Percentiles rank a stretch among this genome's conserved stretches.
Conservation (phyloP, 2,797 vertebrate species). For the Hapalemur alaotrensis region DNA sequence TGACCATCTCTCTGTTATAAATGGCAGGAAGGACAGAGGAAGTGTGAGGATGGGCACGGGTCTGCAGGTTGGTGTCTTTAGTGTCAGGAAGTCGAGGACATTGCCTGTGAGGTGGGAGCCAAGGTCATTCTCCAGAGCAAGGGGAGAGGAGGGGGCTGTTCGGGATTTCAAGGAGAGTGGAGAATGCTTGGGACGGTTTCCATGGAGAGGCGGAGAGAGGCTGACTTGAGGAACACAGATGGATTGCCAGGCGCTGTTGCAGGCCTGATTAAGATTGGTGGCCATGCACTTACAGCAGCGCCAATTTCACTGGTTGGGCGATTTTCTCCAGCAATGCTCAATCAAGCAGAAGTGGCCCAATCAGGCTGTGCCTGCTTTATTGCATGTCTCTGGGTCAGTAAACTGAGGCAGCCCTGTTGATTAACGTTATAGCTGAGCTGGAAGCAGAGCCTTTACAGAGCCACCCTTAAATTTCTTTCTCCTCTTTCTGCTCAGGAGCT, state of each 20-base stretch:
- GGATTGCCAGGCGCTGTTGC: background rate
- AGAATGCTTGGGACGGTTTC: background rate
- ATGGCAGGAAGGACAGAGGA: background rate
- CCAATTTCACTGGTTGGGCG: background rate
- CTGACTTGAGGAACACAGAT: conserved; percentile 29
- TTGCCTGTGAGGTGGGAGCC: background rate
- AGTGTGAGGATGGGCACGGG: background rate
- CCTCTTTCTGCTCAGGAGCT: background rate
- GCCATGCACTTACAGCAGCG: background rate
- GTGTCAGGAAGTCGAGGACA: background rate
- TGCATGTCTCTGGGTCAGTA: background rate
- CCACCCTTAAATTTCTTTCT: background rate
- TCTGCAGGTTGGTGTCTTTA: background rate
- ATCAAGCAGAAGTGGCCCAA: conserved; percentile 7
- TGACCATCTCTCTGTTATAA: background rate
- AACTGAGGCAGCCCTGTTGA: conserved; percentile 43
- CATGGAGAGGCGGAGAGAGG: background rate
- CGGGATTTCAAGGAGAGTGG: background rate
- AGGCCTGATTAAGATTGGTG: background rate
- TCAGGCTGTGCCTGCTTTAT: conserved; percentile 24
- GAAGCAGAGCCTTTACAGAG: background rate
- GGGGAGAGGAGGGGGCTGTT: background rate
- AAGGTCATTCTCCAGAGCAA: background rate
- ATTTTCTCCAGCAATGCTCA: conserved; percentile 47
- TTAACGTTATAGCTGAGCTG: background rate